These are phyloP conservation scores for Hypercompe scribonia DNA, from an alignment of 2,888 invertebrate species.

Conservation along the genomic window DNA sequence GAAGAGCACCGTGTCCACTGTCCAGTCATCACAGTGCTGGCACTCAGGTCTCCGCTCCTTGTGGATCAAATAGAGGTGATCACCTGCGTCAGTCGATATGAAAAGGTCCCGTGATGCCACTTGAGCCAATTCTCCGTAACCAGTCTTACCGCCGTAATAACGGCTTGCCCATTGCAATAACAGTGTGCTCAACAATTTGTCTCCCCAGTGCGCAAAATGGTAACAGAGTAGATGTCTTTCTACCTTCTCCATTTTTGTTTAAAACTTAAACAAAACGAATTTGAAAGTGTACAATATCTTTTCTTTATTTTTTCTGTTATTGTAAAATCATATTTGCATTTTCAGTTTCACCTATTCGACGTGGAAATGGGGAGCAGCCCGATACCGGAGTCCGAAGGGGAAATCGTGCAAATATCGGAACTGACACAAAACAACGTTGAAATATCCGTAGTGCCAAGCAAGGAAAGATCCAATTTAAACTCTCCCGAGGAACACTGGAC, in stretches of 20 bases:
- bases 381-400: slow-evolving; percentile 58
- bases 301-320: neutral
- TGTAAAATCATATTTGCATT: slow-evolving; percentile 23
- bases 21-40: no score
- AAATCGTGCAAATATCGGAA: slow-evolving; percentile 58
- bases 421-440: slow-evolving; percentile 68
- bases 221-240: no score
- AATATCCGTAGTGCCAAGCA: slow-evolving; percentile 64
- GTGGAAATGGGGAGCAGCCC: slow-evolving; percentile 72
- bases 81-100: no score
- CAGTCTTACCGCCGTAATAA: no score
- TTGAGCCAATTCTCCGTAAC: no score
- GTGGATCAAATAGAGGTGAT: no score
- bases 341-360: slow-evolving; percentile 71
- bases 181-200: no score
- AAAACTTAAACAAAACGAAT: neutral
- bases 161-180: no score
- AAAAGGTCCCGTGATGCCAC: no score
- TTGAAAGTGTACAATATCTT: neutral
- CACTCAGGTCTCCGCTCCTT: no score
- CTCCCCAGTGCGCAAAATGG: no score
- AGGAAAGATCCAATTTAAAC: slow-evolving; percentile 62
- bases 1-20: no score
- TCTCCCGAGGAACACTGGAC: slow-evolving; percentile 66
- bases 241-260: neutral